Evolutionary conservation across 2,797 vertebrate genomes (phyloP), one percentile per base, ranked within the genome.

Genomic region (Champsocephalus esox): DNA sequence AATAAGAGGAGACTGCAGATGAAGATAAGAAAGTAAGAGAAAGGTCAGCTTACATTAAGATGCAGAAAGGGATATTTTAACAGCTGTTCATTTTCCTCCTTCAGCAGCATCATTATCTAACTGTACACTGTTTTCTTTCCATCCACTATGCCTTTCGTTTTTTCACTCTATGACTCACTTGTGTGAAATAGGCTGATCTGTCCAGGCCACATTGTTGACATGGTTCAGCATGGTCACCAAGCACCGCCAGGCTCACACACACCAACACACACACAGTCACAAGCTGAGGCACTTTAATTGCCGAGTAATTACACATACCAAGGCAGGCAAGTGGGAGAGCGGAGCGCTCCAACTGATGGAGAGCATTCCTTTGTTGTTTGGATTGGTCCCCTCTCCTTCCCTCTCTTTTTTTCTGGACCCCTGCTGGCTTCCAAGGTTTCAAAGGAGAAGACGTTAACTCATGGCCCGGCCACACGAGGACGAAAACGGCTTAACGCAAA

Each of bases 231-330:
- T 80, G 77, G 88, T 87, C 91, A 82, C 73, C 72, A 64, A 73
- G 74, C 79, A 28, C 70, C 1, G 4, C 4, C 5, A 74, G 49
- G 61, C 66, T 60, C 69, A 62, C 55, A 17, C 19, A 75, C 67
- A 66, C 61, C 76, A 13, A 56, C 52, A 67, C 62, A 84, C 65
- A 78, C 67, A 79, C 8, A 64, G 49, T 79, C 77, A 78, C 71
- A 73, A 58, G 70, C 79, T 79, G 77, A 89, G 66, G 74, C 85
- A 89, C 88, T 92, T 91, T 90, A 93, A 93, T 91, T 94, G 84
- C 75, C 76, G 69, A 75, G 91, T 91, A 92, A 93, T 93, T 94
- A 92, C 90, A 83, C 89, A 91, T 90, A 88, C 89, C 84, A 83
- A 41, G 34, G 81, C 64, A 82, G 83, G 80, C 88, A 84, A 93